Conservation (phyloP, 2,113 vertebrate species). For the Nyctibius bracteatus region DNA sequence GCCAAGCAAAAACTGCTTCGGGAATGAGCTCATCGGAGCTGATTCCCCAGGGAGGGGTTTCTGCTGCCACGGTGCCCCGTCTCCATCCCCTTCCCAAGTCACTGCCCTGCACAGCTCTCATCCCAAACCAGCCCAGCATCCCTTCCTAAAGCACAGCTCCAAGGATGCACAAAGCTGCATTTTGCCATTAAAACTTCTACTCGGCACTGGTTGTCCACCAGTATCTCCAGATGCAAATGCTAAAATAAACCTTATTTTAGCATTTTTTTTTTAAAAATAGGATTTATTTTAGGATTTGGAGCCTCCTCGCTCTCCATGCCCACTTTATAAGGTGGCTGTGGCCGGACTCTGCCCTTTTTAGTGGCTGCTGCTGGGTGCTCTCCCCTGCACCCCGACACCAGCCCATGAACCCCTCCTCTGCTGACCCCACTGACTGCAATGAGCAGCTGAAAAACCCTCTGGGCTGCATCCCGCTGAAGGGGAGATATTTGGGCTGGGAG, state of each 20-base stretch:
- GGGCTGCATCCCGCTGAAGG: not conserved
- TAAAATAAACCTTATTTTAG: not conserved
- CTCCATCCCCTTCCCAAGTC: not conserved
- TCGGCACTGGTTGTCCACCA: not conserved
- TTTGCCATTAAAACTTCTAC: not conserved
- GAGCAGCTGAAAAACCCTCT: not conserved
- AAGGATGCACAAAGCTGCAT: not conserved
- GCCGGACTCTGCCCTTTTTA: not conserved
- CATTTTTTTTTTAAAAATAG: not conserved
- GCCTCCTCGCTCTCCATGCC: not conserved
- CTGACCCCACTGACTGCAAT: not conserved
- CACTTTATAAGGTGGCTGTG: not conserved
- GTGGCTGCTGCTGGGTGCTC: not conserved
- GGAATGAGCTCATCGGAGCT: not conserved
- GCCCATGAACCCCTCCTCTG: rapidly evolving
- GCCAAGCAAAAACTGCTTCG: constrained; percentile 18
- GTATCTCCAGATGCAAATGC: not conserved
- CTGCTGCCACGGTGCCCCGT: not conserved
- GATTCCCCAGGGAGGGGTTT: not conserved
- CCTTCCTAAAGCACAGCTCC: not conserved
- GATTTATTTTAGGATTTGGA: not conserved
- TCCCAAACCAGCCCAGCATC: not conserved
- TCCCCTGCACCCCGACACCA: not conserved
- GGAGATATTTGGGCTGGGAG: not conserved
- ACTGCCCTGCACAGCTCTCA: not conserved